Conservation (phyloP, 2,888 invertebrate genomes). For the Diachrysia chrysitis region DNA sequence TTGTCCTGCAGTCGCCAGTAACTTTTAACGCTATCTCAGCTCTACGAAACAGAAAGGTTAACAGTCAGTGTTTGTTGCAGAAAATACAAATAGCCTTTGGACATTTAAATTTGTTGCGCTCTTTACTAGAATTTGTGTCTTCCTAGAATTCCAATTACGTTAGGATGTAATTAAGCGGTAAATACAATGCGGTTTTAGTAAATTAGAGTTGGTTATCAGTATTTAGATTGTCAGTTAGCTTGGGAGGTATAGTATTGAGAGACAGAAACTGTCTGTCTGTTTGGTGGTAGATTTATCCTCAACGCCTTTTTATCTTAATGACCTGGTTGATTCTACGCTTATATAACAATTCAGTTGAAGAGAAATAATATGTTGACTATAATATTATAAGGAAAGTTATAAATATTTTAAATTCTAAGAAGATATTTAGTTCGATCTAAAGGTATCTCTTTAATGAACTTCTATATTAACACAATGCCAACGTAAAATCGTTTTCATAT, state of each 20-base stretch:
- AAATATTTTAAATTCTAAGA: neutral
- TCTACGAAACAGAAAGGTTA: conserved; percentile 58
- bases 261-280: neutral
- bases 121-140: conserved; percentile 59
- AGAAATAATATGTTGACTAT: no score
- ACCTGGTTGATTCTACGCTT: neutral
- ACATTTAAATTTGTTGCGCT: conserved; percentile 60
- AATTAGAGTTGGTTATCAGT: conserved; percentile 24
- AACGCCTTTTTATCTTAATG: neutral
- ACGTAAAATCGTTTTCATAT: no score
- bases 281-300: neutral
- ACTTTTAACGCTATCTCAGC: conserved; percentile 51
- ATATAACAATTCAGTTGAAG: no score
- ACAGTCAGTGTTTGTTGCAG: conserved; percentile 53
- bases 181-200: conserved; percentile 25
- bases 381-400: neutral
- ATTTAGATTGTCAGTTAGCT: neutral
- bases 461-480: no score
- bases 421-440: no score
- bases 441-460: no score
- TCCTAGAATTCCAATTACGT: conserved; percentile 52
- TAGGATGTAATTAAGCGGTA: conserved; percentile 49
- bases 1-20: conserved; percentile 31
- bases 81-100: conserved; percentile 62
- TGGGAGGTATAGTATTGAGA: neutral